Percentiles rank a stretch among this genome's conserved stretches.
Evolutionary conservation across 2,797 vertebrate species (phyloP).

Genomic region (Sebastes steindachneri): DNA sequence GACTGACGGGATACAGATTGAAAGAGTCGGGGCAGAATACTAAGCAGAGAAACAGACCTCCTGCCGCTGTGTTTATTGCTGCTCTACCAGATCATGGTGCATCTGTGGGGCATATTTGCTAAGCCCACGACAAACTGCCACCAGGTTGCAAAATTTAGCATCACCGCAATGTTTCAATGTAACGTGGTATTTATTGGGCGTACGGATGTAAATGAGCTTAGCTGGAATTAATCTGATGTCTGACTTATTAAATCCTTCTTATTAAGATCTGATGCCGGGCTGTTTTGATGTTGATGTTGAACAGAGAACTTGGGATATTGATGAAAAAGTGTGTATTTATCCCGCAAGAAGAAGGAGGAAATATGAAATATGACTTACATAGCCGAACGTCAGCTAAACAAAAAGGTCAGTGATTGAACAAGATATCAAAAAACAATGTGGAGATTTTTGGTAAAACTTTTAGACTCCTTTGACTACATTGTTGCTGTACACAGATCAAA

Average conservation of each 20-base stretch:
- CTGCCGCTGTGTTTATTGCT: neutral
- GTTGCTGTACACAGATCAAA: conserved; percentile 3
- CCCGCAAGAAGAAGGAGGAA: neutral
- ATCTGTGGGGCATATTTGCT: neutral
- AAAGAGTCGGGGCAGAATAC: conserved; percentile 28
- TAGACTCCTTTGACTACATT: neutral
- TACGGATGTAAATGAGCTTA: neutral
- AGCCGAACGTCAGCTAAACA: neutral
- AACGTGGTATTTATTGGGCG: neutral
- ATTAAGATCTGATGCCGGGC: neutral
- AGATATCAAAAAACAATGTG: neutral
- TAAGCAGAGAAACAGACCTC: conserved; percentile 18
- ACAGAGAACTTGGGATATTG: neutral
- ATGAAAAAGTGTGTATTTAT: neutral
- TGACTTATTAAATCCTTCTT: neutral
- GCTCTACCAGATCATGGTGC: neutral
- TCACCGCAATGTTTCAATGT: neutral
- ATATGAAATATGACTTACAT: conserved; percentile 9
- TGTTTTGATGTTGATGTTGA: neutral
- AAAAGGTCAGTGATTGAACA: conserved; percentile 8
- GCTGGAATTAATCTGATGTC: neutral
- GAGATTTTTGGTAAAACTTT: conserved; percentile 15
- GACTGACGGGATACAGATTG: conserved; percentile 44
- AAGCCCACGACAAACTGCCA: neutral
- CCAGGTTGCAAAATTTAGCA: neutral